Evolutionary conservation across 2,113 vertebrate genomes (phyloP).

Genomic region (Brachirus orientalis): DNA sequence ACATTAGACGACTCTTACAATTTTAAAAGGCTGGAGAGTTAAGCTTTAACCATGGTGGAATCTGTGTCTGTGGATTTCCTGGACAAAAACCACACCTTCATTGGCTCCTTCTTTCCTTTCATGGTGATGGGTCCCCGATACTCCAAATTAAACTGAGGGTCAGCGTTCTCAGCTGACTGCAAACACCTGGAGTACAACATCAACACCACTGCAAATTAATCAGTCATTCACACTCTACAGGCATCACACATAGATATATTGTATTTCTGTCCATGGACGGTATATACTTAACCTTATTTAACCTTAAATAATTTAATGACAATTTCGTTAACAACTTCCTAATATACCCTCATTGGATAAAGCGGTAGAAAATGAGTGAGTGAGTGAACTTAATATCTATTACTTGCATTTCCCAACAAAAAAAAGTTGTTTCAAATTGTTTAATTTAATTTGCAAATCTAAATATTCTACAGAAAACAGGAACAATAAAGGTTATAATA

Average conservation of each 20-base stretch:
- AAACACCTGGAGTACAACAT: conserved; percentile 85
- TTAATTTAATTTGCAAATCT: background rate
- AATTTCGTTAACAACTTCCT: too few relatives aligned
- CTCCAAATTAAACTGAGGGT: conserved; percentile 93
- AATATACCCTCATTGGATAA: too few relatives aligned
- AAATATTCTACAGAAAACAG: background rate
- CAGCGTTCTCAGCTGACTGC: conserved; percentile 93
- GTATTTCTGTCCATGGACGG: too few relatives aligned
- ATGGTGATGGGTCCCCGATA: conserved; percentile 94
- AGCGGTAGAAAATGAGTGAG: too few relatives aligned
- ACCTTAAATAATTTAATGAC: too few relatives aligned
- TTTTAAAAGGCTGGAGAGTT: background rate
- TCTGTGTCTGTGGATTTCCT: conserved; percentile 85
- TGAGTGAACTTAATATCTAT: too few relatives aligned
- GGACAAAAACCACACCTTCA: conserved; percentile 98
- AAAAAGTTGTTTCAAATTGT: conserved; percentile 1
- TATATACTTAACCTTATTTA: too few relatives aligned
- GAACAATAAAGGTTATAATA: background rate
- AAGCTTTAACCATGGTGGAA: conserved; percentile 57
- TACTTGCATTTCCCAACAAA: too few relatives aligned
- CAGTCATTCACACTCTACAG: background rate
- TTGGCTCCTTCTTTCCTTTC: conserved; percentile 99
- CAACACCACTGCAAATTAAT: conserved; percentile 1
- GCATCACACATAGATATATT: too few relatives aligned
- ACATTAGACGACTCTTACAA: background rate